These are phyloP conservation scores for Pedicia rivosa DNA, from an alignment of 2,888 invertebrate genomes.

Conservation along the genomic window DNA sequence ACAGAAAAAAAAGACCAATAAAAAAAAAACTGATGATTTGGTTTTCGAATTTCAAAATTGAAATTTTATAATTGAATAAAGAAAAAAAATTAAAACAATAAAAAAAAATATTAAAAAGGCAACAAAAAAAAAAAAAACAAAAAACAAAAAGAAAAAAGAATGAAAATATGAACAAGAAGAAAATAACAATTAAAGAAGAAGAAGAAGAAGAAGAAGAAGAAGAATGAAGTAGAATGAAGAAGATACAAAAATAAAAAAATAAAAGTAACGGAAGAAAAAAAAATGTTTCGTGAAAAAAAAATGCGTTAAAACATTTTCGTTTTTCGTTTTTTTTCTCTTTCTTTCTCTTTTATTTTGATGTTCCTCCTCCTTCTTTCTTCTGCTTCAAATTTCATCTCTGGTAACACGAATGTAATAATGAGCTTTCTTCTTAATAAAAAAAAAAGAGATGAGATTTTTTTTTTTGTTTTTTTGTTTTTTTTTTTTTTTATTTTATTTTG, in stretches of 20 bases:
- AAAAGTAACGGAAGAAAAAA: background rate
- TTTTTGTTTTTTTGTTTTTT: background rate
- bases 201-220: too few species aligned
- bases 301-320: background rate
- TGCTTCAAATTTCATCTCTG: background rate
- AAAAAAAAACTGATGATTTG: too few species aligned
- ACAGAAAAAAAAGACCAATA: too few species aligned
- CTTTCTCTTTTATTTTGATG: too few species aligned
- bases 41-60: too few species aligned
- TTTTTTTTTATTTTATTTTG: background rate
- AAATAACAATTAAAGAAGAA: too few species aligned
- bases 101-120: background rate
- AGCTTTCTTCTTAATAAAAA: background rate
- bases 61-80: too few species aligned
- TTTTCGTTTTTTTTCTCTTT: too few species aligned
- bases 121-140: background rate
- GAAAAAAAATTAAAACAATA: background rate
- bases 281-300: background rate
- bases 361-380: background rate
- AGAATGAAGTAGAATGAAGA: too few species aligned
- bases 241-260: background rate
- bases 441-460: background rate
- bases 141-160: background rate
- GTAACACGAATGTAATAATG: too few species aligned
- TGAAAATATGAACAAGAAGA: background rate